A percentile compares a stretch with the other conserved stretches of the same genome.
phyloP scores from a whole-genome alignment of 2,797 vertebrate genomes.

The Paedocypris micromegethes region DNA sequence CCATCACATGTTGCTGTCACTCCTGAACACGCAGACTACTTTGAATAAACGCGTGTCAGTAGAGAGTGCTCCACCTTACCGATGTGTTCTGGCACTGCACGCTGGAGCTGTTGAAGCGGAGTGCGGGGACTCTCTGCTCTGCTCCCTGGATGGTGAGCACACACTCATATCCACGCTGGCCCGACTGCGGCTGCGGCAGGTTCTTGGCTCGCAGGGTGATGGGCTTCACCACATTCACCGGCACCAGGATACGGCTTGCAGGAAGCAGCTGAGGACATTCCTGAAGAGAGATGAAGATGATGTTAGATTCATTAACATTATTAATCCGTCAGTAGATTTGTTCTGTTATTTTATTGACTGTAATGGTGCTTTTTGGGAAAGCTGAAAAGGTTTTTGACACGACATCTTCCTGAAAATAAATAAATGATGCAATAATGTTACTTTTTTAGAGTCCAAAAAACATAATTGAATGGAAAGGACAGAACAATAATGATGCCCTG shows the following conservation, averaged over 20 bases:
- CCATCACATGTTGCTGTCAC: conserved; percentile 15
- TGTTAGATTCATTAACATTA: not conserved
- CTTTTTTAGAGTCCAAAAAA: too few relatives aligned
- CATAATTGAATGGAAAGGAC: not conserved
- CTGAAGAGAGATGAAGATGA: conserved; percentile 59
- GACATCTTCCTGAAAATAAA: too few relatives aligned
- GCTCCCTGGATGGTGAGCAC: conserved; percentile 87
- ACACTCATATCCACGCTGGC: conserved; percentile 92
- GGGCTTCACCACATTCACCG: conserved; percentile 90
- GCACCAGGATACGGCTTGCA: conserved; percentile 87
- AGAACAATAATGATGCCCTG: conserved; percentile 72
- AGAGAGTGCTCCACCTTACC: conserved; percentile 61
- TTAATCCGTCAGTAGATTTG: not conserved
- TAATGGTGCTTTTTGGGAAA: too few relatives aligned
- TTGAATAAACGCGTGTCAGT: too few relatives aligned
- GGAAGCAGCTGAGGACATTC: conserved; percentile 93
- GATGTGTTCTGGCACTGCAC: conserved; percentile 98
- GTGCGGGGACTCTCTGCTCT: conserved; percentile 86
- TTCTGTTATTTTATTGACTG: too few relatives aligned
- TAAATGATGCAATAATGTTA: too few relatives aligned
- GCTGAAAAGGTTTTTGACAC: too few relatives aligned
- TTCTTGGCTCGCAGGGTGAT: conserved; percentile 94
- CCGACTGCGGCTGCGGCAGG: conserved; percentile 92
- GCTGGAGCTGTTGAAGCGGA: conserved; percentile 96
- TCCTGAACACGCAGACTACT: conserved; percentile 8